Conservation (phyloP, 2,113 vertebrate species). For the Lipophrys pholis region DNA sequence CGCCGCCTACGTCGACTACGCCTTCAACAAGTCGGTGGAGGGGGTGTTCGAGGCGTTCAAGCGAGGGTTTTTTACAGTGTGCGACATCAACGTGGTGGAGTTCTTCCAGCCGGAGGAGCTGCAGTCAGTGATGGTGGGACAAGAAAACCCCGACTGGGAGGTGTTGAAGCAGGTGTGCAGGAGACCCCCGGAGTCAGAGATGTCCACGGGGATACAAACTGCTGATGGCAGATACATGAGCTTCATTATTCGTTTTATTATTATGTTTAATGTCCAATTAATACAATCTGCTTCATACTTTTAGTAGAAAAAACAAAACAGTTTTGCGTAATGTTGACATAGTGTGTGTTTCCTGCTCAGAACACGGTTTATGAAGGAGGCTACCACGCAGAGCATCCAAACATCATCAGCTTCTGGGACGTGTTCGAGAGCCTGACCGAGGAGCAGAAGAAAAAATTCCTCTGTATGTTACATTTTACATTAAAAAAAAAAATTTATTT, state of each 20-base stretch:
- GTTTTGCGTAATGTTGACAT: not conserved
- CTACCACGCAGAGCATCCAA: constrained; percentile 80
- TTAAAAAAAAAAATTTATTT: no score
- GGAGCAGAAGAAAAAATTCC: constrained; percentile 85
- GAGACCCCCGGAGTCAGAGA: not conserved
- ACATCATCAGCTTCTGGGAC: constrained; percentile 86
- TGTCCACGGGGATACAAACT: no score
- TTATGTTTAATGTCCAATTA: no score
- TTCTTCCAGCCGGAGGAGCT: constrained; percentile 88
- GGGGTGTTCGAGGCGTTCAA: constrained; percentile 82
- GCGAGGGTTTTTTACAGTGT: constrained; percentile 88
- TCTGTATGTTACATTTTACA: constrained; percentile 84
- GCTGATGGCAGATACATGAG: no score
- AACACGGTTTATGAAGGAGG: constrained; percentile 80
- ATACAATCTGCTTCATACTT: no score
- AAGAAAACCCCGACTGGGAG: constrained; percentile 85
- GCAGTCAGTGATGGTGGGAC: constrained; percentile 81
- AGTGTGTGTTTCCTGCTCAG: constrained; percentile 63
- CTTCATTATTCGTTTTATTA: no score
- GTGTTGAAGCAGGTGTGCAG: constrained; percentile 81
- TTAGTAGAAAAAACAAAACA: no score
- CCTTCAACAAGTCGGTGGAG: constrained; percentile 86
- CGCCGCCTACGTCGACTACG: constrained; percentile 80
- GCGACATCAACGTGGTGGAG: constrained; percentile 75
- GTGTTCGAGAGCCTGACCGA: constrained; percentile 84